Conservation (phyloP, 2,888 invertebrate genomes). For the Eupithecia dodoneata region DNA sequence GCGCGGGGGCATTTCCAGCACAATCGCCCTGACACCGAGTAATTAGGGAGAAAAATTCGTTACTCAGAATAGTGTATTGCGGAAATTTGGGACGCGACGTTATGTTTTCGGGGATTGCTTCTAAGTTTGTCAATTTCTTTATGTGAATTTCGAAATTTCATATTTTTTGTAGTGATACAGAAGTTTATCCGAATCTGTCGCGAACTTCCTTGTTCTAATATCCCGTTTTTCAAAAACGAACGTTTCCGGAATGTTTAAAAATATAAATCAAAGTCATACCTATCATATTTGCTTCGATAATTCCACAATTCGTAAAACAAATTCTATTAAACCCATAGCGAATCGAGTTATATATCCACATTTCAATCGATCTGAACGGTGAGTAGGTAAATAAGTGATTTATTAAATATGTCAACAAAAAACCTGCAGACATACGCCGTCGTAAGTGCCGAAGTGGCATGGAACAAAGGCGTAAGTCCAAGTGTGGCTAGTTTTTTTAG, state of each 20-base stretch:
- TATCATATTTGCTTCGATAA: neutral
- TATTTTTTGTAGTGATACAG: neutral
- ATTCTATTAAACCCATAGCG: neutral
- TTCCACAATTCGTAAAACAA: neutral
- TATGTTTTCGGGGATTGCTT: slow-evolving; percentile 12
- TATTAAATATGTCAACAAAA: slow-evolving; percentile 43
- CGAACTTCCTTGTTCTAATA: no score
- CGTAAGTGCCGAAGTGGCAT: slow-evolving; percentile 21
- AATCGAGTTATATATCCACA: slow-evolving; percentile 10
- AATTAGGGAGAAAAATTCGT: slow-evolving; percentile 83
- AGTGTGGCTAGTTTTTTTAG: slow-evolving; percentile 74
- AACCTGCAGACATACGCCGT: slow-evolving; percentile 34
- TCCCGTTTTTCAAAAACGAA: no score
- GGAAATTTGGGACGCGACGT: slow-evolving; percentile 26
- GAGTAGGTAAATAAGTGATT: slow-evolving; percentile 39
- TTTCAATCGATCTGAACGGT: slow-evolving; percentile 32
- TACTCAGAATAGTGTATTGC: slow-evolving; percentile 68
- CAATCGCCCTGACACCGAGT: slow-evolving; percentile 82
- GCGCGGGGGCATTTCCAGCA: slow-evolving; percentile 73
- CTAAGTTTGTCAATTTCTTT: slow-evolving; percentile 14
- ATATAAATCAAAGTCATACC: neutral
- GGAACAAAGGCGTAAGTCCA: slow-evolving; percentile 36
- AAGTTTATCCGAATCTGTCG: neutral
- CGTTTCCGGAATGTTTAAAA: neutral
- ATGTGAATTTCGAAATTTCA: neutral